Base-by-base conservation (phyloP, 2,797 vertebrate species). In the Notolepis coatsorum region DNA sequence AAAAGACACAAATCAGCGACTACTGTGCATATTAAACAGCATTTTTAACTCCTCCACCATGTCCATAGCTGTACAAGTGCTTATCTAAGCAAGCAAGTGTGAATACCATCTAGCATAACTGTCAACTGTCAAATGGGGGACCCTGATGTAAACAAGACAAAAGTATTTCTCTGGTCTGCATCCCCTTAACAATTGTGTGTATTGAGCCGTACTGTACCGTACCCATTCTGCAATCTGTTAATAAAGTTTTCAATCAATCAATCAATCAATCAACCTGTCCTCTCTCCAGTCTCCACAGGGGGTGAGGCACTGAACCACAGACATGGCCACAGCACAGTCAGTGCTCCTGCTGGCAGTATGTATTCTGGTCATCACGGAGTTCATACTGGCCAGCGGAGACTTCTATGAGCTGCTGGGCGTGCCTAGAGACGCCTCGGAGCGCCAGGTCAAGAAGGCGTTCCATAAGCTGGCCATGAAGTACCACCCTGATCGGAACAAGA, bases 401-500 rank as follows among this genome's bases (percentile, higher is more conserved):
- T 98, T 97, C 86, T 99, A 99, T 61, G 95, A 97, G 57, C 90
- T 98, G 15, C 91, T 99, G 61, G 96, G 96, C 61, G 91, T 99
- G 65, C 94, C 97, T 25, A 96, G 86, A 89, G 96, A 94, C 7
- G 96, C 97, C 23, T 94, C 95, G 3, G 95, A 98, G 20, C 95
- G 96, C 10, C 96, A 98, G 77, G 97, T 99, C 79, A 99, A 99
- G 86, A 99, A 99, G 74, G 95, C 96, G 0, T 99, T 99, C 88
- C 96, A 98, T 45, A 97, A 95, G 49, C 82, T 99, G 70, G 97
- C 97, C 31, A 95, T 98, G 87, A 97, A 96, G 74, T 96, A 96
- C 78, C 97, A 99, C 30, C 98, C 98, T 0, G 97, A 99, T 91
- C 93, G 95, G 84, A 99, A 99, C 84, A 99, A 96, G 90, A 94